These are phyloP conservation scores for Scaptomyza montana DNA, from an alignment of 1,140 invertebrate genomes.

Conservation along the genomic window DNA sequence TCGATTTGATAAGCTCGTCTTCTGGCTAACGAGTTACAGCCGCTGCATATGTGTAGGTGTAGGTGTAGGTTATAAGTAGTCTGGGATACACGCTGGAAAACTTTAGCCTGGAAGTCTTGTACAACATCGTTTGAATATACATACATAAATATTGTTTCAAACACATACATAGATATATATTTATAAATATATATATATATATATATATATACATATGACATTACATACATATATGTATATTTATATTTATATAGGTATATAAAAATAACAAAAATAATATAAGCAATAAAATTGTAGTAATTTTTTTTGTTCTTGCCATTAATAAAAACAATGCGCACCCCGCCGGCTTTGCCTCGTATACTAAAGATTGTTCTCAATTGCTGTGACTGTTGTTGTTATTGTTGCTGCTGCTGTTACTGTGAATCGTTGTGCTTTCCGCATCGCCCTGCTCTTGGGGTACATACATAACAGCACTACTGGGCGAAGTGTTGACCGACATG, in stretches of 20 bases:
- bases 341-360: conserved; percentile 67
- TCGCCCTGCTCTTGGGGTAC: conserved; percentile 67
- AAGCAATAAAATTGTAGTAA: conserved; percentile 80
- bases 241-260: conserved; percentile 65
- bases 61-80: conserved; percentile 22
- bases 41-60: conserved; percentile 33
- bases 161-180: conserved; percentile 69
- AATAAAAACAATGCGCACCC: conserved; percentile 76
- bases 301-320: conserved; percentile 50
- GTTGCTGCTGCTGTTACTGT: conserved; percentile 10
- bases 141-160: conserved; percentile 76
- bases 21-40: conserved; percentile 36
- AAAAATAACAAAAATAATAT: conserved; percentile 80
- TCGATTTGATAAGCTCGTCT: conserved; percentile 61
- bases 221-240: conserved; percentile 55
- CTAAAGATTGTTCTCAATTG: conserved; percentile 73
- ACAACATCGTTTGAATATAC: conserved; percentile 73
- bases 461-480: conserved; percentile 66
- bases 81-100: conserved; percentile 51
- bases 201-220: conserved; percentile 55
- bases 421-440: conserved; percentile 36
- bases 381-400: conserved; percentile 40
- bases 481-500: conserved; percentile 51
- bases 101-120: conserved; percentile 76
- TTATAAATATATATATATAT: conserved; percentile 53